phyloP scores from a whole-genome alignment of 2,113 vertebrate species.

The Tringa solitaria region DNA sequence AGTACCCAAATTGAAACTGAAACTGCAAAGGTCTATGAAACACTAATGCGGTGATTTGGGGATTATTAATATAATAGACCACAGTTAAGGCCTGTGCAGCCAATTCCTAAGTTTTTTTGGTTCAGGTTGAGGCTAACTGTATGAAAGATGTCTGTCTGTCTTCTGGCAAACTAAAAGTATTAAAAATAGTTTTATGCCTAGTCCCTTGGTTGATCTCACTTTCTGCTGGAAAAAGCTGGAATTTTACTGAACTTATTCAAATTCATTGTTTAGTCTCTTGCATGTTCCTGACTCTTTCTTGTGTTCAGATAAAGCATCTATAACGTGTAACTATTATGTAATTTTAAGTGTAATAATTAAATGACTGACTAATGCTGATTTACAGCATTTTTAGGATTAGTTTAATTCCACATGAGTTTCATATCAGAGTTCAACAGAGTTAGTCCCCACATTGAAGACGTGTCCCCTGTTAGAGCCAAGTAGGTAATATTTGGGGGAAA shows the following conservation, averaged over 20 bases:
- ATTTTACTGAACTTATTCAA: background rate
- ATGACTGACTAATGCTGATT: background rate
- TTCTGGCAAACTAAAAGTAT: background rate
- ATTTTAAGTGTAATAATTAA: background rate
- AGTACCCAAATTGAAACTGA: background rate
- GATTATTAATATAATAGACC: background rate
- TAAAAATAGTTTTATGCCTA: background rate
- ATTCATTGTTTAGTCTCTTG: background rate
- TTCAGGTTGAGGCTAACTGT: background rate
- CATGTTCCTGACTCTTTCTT: background rate
- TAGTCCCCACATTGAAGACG: background rate
- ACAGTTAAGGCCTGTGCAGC: background rate
- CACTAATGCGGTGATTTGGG: background rate
- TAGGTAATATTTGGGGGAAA: background rate
- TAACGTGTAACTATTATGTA: accelerated
- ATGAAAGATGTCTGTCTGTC: background rate
- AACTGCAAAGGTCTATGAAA: background rate
- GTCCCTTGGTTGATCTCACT: background rate
- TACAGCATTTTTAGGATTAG: background rate
- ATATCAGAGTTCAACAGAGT: background rate
- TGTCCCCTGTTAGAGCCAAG: background rate
- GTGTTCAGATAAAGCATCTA: background rate
- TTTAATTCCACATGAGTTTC: background rate
- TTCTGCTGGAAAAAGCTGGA: background rate
- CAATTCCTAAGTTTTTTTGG: background rate